Conservation (phyloP, 2,888 invertebrate genomes). For the Limnephilus marmoratus region DNA sequence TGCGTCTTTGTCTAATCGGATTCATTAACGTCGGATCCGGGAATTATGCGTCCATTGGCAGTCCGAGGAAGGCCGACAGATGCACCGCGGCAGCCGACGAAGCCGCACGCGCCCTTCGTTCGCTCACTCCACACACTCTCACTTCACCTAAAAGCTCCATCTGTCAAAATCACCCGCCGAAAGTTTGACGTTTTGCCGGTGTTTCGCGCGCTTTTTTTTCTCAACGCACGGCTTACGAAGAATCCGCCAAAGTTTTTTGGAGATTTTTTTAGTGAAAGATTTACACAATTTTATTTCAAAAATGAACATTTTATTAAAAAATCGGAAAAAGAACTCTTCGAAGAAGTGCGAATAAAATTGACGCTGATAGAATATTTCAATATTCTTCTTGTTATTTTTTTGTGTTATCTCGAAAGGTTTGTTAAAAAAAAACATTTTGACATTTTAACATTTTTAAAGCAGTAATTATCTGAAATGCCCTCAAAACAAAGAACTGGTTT, state of each 20-base stretch:
- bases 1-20: constrained; percentile 74
- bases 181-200: constrained; percentile 54
- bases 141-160: constrained; percentile 69
- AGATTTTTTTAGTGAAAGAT: not conserved
- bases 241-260: constrained; percentile 22
- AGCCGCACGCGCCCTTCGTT: constrained; percentile 69
- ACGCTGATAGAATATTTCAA: not conserved
- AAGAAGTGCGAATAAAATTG: not conserved
- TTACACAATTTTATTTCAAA: constrained; percentile 4
- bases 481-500: constrained; percentile 24
- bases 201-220: constrained; percentile 61
- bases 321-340: not conserved
- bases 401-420: constrained; percentile 23
- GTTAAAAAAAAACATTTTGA: not conserved
- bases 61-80: constrained; percentile 71
- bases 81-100: constrained; percentile 70
- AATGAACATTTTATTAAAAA: not conserved
- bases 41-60: constrained; percentile 77
- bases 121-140: constrained; percentile 39
- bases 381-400: not conserved
- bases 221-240: not conserved
- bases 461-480: not conserved
- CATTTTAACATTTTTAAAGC: not conserved
- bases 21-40: constrained; percentile 78
- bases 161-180: constrained; percentile 71